These are phyloP conservation scores for Scaptomyza hsui DNA, from an alignment of 1,140 invertebrate species.

Conservation along the genomic window DNA sequence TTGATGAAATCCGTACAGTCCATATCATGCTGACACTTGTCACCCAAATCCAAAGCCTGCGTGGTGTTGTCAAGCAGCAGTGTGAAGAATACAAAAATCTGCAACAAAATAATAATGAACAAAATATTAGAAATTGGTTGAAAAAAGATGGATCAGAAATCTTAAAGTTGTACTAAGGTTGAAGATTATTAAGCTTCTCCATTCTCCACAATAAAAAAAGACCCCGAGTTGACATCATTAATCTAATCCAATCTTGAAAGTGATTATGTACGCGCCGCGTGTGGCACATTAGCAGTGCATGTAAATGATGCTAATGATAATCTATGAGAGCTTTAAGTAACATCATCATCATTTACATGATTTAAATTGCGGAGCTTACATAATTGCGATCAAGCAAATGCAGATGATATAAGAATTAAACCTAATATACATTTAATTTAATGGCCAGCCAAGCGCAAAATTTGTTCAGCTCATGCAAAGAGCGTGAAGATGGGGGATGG, in stretches of 20 bases:
- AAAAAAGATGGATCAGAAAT: not conserved
- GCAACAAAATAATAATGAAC: conserved; percentile 9
- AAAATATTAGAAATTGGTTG: not conserved
- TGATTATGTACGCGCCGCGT: not conserved
- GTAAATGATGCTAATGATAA: not conserved
- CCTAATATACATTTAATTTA: conserved; percentile 63
- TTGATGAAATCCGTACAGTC: conserved; percentile 84
- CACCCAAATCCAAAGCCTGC: conserved; percentile 62
- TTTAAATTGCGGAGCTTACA: conserved; percentile 19
- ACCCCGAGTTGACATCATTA: not conserved
- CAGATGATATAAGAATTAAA: conserved; percentile 44
- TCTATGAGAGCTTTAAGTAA: not conserved
- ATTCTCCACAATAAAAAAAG: not conserved
- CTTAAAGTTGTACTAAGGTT: too few species aligned
- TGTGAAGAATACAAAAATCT: conserved; percentile 62
- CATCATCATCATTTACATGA: not conserved
- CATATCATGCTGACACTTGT: conserved; percentile 83
- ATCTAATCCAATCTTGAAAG: not conserved
- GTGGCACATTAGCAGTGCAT: not conserved
- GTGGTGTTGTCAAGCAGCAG: conserved; percentile 39
- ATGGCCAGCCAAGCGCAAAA: conserved; percentile 52
- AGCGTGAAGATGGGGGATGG: conserved; percentile 22
- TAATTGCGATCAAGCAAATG: conserved; percentile 19
- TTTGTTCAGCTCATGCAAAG: conserved; percentile 49
- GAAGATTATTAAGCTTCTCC: not conserved